Percentiles rank a stretch among this genome's conserved stretches.
Evolutionary conservation across 2,797 vertebrate genomes (phyloP).

Genomic region (Discoglossus pictus): DNA sequence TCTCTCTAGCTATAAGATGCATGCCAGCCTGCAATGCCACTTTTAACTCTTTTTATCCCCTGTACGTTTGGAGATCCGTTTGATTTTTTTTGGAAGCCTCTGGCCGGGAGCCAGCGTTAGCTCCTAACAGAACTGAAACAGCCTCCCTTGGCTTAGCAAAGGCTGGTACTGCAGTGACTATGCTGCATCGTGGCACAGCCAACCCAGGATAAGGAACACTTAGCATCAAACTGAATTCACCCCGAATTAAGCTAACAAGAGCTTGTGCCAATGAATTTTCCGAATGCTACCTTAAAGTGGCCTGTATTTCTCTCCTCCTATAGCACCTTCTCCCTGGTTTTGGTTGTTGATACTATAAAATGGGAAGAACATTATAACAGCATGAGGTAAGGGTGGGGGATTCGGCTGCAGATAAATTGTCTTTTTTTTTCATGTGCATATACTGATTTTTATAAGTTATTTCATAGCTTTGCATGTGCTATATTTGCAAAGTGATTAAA

Average conservation of each 20-base stretch:
- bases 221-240: not conserved
- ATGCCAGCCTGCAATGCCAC: not conserved
- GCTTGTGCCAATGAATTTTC: not conserved
- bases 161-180: not conserved
- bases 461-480: too few relatives aligned
- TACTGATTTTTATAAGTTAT: too few relatives aligned
- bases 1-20: too few relatives aligned
- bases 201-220: not conserved
- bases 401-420: too few relatives aligned
- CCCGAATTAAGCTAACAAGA: slow-evolving; percentile 19
- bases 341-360: not conserved
- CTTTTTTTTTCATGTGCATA: too few relatives aligned
- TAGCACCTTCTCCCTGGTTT: not conserved
- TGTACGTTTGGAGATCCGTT: not conserved
- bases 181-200: not conserved
- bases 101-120: slow-evolving; percentile 9
- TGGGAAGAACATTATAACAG: slow-evolving; percentile 18
- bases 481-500: too few relatives aligned
- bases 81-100: slow-evolving; percentile 1
- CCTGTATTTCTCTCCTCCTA: not conserved
- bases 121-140: slow-evolving; percentile 24
- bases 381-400: slow-evolving; percentile 32
- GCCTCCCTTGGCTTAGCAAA: not conserved
- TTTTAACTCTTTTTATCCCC: not conserved
- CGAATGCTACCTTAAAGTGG: not conserved